A percentile compares a stretch with the other conserved stretches of the same genome.
These are phyloP conservation scores for Caenorhabditis elegans DNA, from an alignment of 1,140 invertebrate genomes.

Conservation along the genomic window WBcel235 BX284604.4:3990501-3991000, in stretches of 20 bases:
- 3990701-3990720: conserved; percentile 55
- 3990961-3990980: conserved; percentile 68
- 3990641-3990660: conserved; percentile 68
- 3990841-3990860: conserved; percentile 85
- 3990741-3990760: conserved; percentile 84
- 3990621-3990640: conserved; percentile 68
- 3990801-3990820: conserved; percentile 97
- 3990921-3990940: conserved; percentile 71
- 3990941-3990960: too few relatives aligned
- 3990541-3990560: conserved; percentile 70
- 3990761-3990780: conserved; percentile 88
- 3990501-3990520: conserved; percentile 81
- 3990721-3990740: conserved; percentile 86
- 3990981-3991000: conserved; percentile 26
- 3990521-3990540: conserved; percentile 45
- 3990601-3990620: conserved; percentile 75
- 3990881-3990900: conserved; percentile 89
- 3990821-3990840: conserved; percentile 84
- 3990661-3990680: conserved; percentile 69
- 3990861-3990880: conserved; percentile 94
- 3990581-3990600: conserved; percentile 86
- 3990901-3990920: conserved; percentile 89
- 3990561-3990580: conserved; percentile 90
- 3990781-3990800: conserved; percentile 83
- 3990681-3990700: conserved; percentile 69